Base-by-base conservation (phyloP, 1,140 invertebrate species). In the Apocrypta bakeri region DNA sequence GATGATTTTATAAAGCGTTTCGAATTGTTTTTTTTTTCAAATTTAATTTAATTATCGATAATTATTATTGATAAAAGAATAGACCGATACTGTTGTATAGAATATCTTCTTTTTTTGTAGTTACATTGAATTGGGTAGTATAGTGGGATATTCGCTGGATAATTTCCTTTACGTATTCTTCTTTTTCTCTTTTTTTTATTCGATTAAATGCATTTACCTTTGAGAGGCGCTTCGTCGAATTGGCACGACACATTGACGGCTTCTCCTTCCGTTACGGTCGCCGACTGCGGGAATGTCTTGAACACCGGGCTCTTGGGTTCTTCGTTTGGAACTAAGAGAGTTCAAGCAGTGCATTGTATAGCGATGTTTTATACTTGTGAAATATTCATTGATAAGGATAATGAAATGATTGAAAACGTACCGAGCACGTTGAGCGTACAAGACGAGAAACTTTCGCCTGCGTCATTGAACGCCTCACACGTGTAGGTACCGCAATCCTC, bases 391-490 rank as follows among this genome's bases (percentile, higher is more conserved):
- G 21, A 17, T 21, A 56, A 56, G 2, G 33, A 56, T 6, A n/a
- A 56, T 21, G 3, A n/a, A n/a, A 6, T 6, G 48, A 21, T 42
- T 9, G 1, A 9, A 17, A 4, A 82, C 81, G 0, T 92, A 95
- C 95, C 94, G 83, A 94, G 88, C 74, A 98, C 97, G 87, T 96
- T 95, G 79, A 98, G 93, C 84, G 96, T 95, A 92, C 97, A 98
- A 86, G 96, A 96, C 89, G 97, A 97, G 93, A 97, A 98, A 77
- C 97, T 97, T 92, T 99, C 97, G 82, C 98, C 98, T 77, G 94
- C 95, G 91, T 98, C 97, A 92, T 98, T 98, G 93, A 98, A 98
- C 66, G 97, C 97, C 92, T 99, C 98, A 91, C 98, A 99, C 4
- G 97, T 98, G 92, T 99, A 99, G 33, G 96, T 97, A 69, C 98